Base-by-base conservation (phyloP, 1,140 invertebrate genomes). In the Asobara japonica region DNA sequence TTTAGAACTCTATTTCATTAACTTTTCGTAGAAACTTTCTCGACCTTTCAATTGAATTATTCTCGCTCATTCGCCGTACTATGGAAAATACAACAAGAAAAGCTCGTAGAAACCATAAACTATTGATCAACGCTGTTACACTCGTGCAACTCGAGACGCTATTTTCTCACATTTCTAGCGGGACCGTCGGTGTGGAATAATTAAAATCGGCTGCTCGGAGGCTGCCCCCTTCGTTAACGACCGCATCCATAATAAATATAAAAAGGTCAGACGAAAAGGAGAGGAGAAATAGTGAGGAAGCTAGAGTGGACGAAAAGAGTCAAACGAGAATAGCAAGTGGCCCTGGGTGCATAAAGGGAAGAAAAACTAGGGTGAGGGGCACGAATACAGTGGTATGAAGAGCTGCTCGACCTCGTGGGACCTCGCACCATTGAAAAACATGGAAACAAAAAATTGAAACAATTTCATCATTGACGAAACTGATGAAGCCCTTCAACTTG, bases 181-280 rank as follows among this genome's bases (percentile, higher is more conserved):
- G 51, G 20, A 56, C 51, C 22, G 51, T 56, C 51, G 25, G 51
- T 25, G 51, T 56, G 51, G 51, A 56, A 56, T 56, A 56, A 56
- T 56, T 56, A 56, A 56, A 56, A 56, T 56, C 51, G 22, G 51
- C 51, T 56, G 51, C 51, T 56, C 51, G 51, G 51, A 56, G 51
- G 51, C 22, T 56, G 51, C 20, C 51, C 41, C 51, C 22, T 56
- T 56, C 51, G 51, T 56, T 56, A 56, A 56, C 51, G 51, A 56
- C 51, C 51, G 25, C 51, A 56, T 56, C 51, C 51, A 56, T 56
- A 56, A 56, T 56, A 56, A 56, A 56, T 56, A 56, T 10, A 56
- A 22, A 56, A 56, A 56, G 51, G 51, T 56, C 51, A 56, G 20
- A 27, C 10, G 51, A 22, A 56, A 56, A 56, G 11, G 25, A 56